phyloP scores from a whole-genome alignment of 1,140 invertebrate species.

The Sipha flava region DNA sequence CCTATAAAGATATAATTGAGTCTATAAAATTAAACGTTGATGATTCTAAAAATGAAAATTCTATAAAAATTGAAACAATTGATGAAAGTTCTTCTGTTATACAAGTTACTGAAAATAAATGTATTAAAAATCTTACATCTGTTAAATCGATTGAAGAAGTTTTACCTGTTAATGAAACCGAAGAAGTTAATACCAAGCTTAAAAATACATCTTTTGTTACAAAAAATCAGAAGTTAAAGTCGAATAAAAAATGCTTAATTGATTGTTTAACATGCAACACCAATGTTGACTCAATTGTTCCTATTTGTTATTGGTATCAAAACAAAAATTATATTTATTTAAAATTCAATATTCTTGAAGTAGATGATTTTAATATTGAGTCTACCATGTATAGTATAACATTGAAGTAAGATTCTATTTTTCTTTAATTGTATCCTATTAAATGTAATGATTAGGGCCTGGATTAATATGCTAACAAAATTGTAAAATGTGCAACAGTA shows the following conservation, averaged over 20 bases:
- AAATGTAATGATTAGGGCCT: no score
- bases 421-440: no score
- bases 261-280: slow-evolving; percentile 3
- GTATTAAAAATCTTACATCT: not conserved
- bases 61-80: no score
- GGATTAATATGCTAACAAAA: no score
- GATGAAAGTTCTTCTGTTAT: not conserved
- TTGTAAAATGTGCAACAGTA: no score
- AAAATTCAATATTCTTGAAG: slow-evolving; percentile 6
- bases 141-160: not conserved
- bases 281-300: not conserved
- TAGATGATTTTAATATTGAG: not conserved
- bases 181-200: not conserved
- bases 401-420: not conserved
- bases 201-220: not conserved
- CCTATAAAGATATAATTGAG: no score
- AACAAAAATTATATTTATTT: not conserved
- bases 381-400: not conserved
- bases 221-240: not conserved
- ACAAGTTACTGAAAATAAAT: not conserved
- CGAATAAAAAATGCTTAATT: not conserved
- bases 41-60: not conserved
- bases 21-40: not conserved
- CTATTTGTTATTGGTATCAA: not conserved
- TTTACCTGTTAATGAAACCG: not conserved